Base-by-base conservation (phyloP, 2,888 invertebrate species). In the Drosophila engyochracea region DNA sequence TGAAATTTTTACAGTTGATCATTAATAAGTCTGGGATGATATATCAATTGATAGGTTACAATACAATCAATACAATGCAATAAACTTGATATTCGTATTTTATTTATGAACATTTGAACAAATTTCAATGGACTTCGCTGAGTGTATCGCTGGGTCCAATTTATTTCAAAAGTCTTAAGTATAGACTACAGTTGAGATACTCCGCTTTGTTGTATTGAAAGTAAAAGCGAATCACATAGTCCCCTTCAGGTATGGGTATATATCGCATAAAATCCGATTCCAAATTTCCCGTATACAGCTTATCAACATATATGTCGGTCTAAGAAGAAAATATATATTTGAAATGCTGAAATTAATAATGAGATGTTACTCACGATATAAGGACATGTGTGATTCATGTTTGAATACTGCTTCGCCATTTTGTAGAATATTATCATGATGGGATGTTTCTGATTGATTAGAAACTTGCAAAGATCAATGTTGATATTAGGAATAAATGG, bases 211-310 rank as follows among this genome's bases (percentile, higher is more conserved):
- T 16, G 7, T 2, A 0, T 1, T 3, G 16, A 9, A 25, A 25
- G 2, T 25, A 0, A 9, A 47, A 2, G 16, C 16, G 1, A 16
- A 47, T 0, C 25, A 0, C 1, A 4, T 47, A 47, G 22, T 47
- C 44, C 14, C 44, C 44, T 7, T 47, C 44, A 0, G 7, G 1
- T 1, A 47, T 0, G 14, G 22, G 44, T 47, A 47, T 0, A 47
- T 22, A 22, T 47, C 3, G 1, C 1, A 0, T 19, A 28, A 55
- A 7, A 1, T 37, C 35, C 16, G 10, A 7, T 25, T 54, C 54
- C 3, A 16, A 10, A 10, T 54, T 35, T 16, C 54, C 54, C 16
- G 54, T 54, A 35, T 25, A 54, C 22, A 54, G 2, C 54, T 35
- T 54, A 2, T 35, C 35, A 5, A 54, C 0, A 16, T 5, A 9